These are phyloP conservation scores for Zosterops lateralis DNA, from an alignment of 2,113 vertebrate species.

Conservation along the genomic window DNA sequence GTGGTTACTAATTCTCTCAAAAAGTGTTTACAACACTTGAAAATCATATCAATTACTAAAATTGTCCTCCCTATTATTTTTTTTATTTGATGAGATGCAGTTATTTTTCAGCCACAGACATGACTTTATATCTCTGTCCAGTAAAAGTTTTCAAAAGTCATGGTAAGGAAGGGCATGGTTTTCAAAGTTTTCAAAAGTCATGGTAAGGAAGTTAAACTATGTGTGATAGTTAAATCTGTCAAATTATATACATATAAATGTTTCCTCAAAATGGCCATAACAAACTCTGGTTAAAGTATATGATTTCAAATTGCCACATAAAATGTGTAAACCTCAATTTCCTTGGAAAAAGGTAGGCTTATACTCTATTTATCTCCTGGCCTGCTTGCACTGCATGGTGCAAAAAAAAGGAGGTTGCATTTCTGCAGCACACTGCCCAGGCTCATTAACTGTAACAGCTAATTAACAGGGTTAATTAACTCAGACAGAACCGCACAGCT, in stretches of 20 bases:
- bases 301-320: not conserved
- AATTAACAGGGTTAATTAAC: not conserved
- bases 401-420: not conserved
- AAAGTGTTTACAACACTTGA: not conserved
- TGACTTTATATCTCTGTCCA: not conserved
- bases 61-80: not conserved
- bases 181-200: not conserved
- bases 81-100: not conserved
- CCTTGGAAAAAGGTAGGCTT: not conserved
- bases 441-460: not conserved
- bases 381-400: not conserved
- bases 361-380: not conserved
- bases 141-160: not conserved
- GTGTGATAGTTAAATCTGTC: not conserved
- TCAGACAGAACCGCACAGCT: not conserved
- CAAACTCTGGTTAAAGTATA: not conserved
- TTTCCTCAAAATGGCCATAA: not conserved
- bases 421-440: not conserved
- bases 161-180: not conserved
- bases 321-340: not conserved
- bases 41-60: not conserved
- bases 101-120: not conserved
- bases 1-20: not conserved
- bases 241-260: not conserved
- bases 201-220: not conserved